Conservation (phyloP, 1,140 invertebrate genomes). For the Cherax quadricarinatus region DNA sequence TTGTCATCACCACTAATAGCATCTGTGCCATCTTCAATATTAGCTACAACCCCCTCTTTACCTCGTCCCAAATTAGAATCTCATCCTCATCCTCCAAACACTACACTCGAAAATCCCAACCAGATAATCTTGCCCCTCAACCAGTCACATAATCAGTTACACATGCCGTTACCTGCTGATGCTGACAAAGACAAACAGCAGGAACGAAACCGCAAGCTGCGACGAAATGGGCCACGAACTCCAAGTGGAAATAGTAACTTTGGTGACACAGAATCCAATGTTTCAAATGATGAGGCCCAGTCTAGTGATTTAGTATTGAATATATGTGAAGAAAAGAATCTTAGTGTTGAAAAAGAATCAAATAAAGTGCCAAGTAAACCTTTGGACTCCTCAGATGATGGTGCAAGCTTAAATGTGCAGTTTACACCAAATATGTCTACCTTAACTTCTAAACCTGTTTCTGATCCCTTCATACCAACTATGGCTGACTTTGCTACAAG, state of each 20-base stretch:
- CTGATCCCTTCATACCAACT: constrained; percentile 67
- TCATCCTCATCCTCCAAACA: constrained; percentile 20
- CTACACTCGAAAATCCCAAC: constrained; percentile 39
- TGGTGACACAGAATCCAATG: constrained; percentile 66
- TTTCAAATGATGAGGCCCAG: constrained; percentile 65
- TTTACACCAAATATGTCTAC: constrained; percentile 64
- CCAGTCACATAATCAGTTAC: constrained; percentile 35
- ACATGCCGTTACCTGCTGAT: constrained; percentile 17
- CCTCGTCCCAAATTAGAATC: constrained; percentile 48
- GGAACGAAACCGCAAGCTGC: constrained; percentile 58
- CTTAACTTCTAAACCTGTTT: constrained; percentile 7
- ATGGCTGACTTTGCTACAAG: constrained; percentile 59
- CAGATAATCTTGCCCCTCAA: constrained; percentile 35
- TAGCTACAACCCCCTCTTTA: constrained; percentile 31
- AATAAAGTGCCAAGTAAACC: constrained; percentile 67
- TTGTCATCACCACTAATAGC: constrained; percentile 30
- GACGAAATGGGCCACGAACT: constrained; percentile 63
- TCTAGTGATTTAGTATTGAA: constrained; percentile 67
- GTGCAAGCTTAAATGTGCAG: constrained; percentile 64
- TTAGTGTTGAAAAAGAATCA: constrained; percentile 66
- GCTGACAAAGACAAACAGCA: constrained; percentile 62
- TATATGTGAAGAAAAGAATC: constrained; percentile 73
- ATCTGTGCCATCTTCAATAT: constrained; percentile 50
- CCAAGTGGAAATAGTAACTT: constrained; percentile 71
- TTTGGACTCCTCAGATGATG: constrained; percentile 65